A percentile compares a stretch with the other conserved stretches of the same genome.
phyloP scores from a whole-genome alignment of 2,888 invertebrate species.

The Margaritifera margaritifera region DNA sequence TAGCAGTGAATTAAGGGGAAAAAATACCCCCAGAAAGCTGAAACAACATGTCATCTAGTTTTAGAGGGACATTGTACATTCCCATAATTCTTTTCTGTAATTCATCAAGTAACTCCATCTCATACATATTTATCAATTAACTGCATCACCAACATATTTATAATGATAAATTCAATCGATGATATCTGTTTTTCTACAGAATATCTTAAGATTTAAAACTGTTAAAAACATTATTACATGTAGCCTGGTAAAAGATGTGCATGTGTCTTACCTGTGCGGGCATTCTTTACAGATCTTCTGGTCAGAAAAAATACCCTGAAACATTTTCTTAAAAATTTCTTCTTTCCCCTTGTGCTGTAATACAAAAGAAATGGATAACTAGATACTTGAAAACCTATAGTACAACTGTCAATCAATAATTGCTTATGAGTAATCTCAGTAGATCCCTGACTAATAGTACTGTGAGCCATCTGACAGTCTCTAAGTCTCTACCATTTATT shows the following conservation, averaged over 20 bases:
- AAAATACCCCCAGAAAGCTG: too few species aligned
- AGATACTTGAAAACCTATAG: not conserved
- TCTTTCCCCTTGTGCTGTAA: slow-evolving; percentile 71
- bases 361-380: slow-evolving; percentile 6
- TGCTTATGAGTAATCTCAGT: too few species aligned
- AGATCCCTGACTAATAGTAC: too few species aligned
- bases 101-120: too few species aligned
- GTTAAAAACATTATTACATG: not conserved
- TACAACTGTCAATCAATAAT: too few species aligned
- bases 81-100: too few species aligned
- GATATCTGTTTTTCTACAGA: not conserved
- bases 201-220: not conserved
- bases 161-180: not conserved
- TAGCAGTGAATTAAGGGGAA: too few species aligned
- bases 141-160: not conserved
- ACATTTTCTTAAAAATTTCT: slow-evolving; percentile 74
- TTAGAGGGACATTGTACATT: too few species aligned
- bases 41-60: too few species aligned
- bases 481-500: too few species aligned
- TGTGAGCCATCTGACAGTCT: too few species aligned
- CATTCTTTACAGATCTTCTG: slow-evolving; percentile 77
- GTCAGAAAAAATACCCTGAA: slow-evolving; percentile 76
- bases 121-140: too few species aligned
- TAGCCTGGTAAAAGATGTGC: not conserved
- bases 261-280: slow-evolving; percentile 72